Evolutionary conservation across 1,140 invertebrate genomes (phyloP).

Genomic region (Zaprionus vittiger): DNA sequence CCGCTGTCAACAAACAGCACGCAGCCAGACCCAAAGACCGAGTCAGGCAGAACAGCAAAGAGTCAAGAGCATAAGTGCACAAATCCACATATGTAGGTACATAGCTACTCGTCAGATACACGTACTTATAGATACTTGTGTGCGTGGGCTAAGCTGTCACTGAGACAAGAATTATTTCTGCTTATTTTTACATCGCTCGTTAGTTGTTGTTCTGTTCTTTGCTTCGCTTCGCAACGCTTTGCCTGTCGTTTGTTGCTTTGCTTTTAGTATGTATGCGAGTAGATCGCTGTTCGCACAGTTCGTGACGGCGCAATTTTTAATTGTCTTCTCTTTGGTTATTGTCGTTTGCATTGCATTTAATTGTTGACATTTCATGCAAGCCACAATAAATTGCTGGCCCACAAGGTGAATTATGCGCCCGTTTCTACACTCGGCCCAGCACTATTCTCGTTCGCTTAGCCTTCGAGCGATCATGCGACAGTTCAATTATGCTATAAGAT

Average conservation of each 20-base stretch:
- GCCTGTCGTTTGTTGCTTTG: constrained; percentile 23
- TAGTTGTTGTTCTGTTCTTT: constrained; percentile 39
- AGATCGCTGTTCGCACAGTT: constrained; percentile 42
- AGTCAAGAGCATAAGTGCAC: constrained; percentile 66
- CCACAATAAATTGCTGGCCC: constrained; percentile 65
- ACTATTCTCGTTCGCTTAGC: constrained; percentile 26
- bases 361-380: constrained; percentile 75
- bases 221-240: background rate
- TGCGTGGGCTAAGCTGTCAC: constrained; percentile 82
- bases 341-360: constrained; percentile 76
- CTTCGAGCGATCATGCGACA: constrained; percentile 26
- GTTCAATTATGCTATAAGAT: constrained; percentile 34
- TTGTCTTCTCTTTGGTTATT: constrained; percentile 39
- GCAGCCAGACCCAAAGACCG: background rate
- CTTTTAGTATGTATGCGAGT: constrained; percentile 26
- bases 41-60: constrained; percentile 9
- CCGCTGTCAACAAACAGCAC: constrained; percentile 35
- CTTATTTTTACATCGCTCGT: constrained; percentile 76
- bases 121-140: constrained; percentile 41
- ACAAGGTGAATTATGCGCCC: constrained; percentile 58
- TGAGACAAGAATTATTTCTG: constrained; percentile 79
- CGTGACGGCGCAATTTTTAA: constrained; percentile 64
- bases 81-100: constrained; percentile 25
- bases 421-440: constrained; percentile 9
- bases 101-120: constrained; percentile 34